phyloP scores from a whole-genome alignment of 2,797 vertebrate genomes.

The Tauraco hartlaubi region DNA sequence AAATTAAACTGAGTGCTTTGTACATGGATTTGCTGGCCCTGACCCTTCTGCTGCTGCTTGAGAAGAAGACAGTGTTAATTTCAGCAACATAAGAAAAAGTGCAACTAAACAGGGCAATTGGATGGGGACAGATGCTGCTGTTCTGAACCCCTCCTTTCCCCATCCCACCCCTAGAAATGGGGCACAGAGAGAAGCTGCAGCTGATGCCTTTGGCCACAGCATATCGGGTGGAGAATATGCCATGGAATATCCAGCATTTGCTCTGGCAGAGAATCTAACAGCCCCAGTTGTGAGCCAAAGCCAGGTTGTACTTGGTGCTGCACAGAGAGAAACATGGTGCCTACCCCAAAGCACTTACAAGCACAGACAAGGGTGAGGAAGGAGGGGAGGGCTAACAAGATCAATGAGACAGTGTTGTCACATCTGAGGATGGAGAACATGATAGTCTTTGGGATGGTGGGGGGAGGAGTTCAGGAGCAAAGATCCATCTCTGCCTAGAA shows the following conservation, averaged over 20 bases:
- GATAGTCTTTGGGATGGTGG: background rate
- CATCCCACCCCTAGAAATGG: background rate
- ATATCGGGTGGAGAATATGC: background rate
- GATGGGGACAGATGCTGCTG: background rate
- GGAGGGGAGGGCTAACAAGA: background rate
- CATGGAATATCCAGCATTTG: background rate
- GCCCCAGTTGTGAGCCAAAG: background rate
- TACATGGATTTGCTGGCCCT: background rate
- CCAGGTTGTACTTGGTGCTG: background rate
- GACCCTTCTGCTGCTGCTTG: background rate
- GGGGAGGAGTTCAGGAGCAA: background rate
- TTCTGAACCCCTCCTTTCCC: background rate
- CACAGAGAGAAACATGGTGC: background rate
- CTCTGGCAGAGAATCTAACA: background rate
- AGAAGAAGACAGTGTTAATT: background rate
- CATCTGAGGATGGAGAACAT: background rate
- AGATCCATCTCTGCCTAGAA: background rate
- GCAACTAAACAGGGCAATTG: background rate
- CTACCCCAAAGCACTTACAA: background rate
- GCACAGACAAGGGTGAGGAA: background rate
- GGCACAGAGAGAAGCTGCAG: background rate
- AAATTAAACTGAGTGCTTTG: conserved; percentile 35
- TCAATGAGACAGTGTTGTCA: rapidly evolving
- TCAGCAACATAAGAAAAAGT: background rate
- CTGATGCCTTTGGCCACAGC: background rate